Evolutionary conservation across 1,140 invertebrate genomes (phyloP), one percentile per base, ranked within the genome.

Genomic region (Dendroctonus ponderosae): DNA sequence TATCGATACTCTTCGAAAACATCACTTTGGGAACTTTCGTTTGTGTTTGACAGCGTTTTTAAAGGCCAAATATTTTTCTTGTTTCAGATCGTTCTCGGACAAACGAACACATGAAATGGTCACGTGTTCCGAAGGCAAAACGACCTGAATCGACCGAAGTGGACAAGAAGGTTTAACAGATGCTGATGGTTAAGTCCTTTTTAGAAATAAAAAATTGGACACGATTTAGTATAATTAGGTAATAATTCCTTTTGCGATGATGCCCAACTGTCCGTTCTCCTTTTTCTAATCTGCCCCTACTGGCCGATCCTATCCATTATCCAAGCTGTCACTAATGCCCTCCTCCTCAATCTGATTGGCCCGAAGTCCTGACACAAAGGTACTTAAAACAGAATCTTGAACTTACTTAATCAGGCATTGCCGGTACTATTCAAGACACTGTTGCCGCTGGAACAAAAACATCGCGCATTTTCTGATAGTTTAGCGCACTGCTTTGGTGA

Each of bases 1-100:
- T 71, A 57, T 65, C 63, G 62, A 71, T 67, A 65, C 67, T 69
- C 57, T 65, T 39, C 40, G 62, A 63, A 39, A 51, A 51, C 46
- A 61, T 12, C 11, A 41, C 8, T 49, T 51, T 40, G 44, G 14
- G 14, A 53, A 50, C 52, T 11, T 62, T 61, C 50, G 3, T 54
- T 26, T 43, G 39, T 62, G 50, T 53, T 62, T 53, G 61, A 53
- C 61, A 53, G 39, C 37, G 61, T 62, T 62, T 62, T 51, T 51
- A 6, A 40, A 41, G 49, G 8, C 3, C 15, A 59, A 59, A 59
- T 59, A 46, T 59, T 59, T 14, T 43, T 43, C 15, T 58, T 59
- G 11, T 59, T 56, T 15, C 26, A 26, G 26, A 26, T 26, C 26
- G 26, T 1, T 26, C 26, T 26, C 26, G 26, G 26, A 26, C 26